A percentile compares a stretch with the other conserved stretches of the same genome.
Conservation (phyloP, 2,113 vertebrate genomes). For the Psittacara wagleri region DNA sequence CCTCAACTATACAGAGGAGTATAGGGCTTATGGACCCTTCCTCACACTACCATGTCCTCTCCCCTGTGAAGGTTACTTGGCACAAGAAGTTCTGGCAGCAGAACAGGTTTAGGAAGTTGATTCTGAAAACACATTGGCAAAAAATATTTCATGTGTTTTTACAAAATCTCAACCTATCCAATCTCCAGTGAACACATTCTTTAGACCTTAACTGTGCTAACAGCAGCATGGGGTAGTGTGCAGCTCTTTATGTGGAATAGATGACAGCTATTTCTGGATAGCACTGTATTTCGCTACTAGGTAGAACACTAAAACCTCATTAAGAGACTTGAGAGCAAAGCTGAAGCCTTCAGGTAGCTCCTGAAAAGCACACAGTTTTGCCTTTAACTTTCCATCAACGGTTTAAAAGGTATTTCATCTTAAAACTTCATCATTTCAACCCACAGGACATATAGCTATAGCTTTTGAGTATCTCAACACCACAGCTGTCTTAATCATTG, state of each 20-base stretch:
- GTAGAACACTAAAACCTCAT: neutral
- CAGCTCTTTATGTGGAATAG: neutral
- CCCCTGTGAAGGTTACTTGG: neutral
- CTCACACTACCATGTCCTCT: neutral
- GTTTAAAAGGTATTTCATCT: neutral
- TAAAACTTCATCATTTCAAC: neutral
- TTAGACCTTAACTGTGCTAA: neutral
- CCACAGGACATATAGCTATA: neutral
- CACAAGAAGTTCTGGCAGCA: neutral
- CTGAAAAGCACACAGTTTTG: neutral
- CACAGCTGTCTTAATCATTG: conserved; percentile 29
- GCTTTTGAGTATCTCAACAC: neutral
- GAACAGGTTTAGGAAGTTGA: neutral
- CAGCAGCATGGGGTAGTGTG: fast-evolving
- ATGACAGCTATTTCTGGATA: neutral
- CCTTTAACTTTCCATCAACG: neutral
- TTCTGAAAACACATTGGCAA: neutral
- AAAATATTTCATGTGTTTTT: neutral
- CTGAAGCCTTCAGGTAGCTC: neutral
- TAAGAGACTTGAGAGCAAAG: neutral
- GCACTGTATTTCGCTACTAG: neutral
- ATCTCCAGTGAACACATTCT: neutral
- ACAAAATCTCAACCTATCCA: neutral
- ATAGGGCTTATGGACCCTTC: neutral
- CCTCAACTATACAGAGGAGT: neutral